Evolutionary conservation across 2,113 vertebrate genomes (phyloP), one percentile per base, ranked within the genome.

Genomic region (Mirounga angustirostris): DNA sequence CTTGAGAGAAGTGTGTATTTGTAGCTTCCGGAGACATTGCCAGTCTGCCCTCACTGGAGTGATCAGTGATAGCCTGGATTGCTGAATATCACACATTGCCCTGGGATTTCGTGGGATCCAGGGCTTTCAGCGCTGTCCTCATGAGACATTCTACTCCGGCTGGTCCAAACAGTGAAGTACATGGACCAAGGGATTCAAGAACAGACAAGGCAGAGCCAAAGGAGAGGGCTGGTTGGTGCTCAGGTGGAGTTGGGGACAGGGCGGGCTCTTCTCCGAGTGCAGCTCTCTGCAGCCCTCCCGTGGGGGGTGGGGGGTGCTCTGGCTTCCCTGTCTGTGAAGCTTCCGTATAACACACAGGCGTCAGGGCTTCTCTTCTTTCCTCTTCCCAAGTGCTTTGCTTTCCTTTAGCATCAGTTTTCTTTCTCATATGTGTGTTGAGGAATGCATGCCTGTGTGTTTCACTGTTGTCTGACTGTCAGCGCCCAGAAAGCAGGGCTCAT

Each of bases 371-470:
- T 95, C 82, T 59, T 61, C 40, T 69, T 79, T 33, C 59, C 61
- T 83, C 71, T 88, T 30, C 26, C 52, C 81, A 81, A 2, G 76
- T 33, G 33, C 26, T 79, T 87, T 65, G 46, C 86, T 94, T 91
- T 54, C 61, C 83, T 40, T n/a, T 43, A 54, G 33, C 85, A 43
- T 33, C 56, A 24, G 33, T 71, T 65, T 85, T 85, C 61, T 88
- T 85, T 71, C n/a, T 83, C 6, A 24, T 28, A 11, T 58, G 67
- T 93, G 81, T 96, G 74, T 89, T 84, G 89, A 79, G 54, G 88
- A 69, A 30, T 94, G 92, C 87, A 63, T 92, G 95, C 80, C 61
- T 81, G 65, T 19, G 50, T 88, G 88, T 94, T 73, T 90, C 94
- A 85, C 95, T 84, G 19, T 46, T 81, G 40, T 96, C 71, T 88